Percentiles rank a stretch among this genome's conserved stretches.
Evolutionary conservation across 1,140 invertebrate genomes (phyloP).

Genomic region (Drosophila santomea): DNA sequence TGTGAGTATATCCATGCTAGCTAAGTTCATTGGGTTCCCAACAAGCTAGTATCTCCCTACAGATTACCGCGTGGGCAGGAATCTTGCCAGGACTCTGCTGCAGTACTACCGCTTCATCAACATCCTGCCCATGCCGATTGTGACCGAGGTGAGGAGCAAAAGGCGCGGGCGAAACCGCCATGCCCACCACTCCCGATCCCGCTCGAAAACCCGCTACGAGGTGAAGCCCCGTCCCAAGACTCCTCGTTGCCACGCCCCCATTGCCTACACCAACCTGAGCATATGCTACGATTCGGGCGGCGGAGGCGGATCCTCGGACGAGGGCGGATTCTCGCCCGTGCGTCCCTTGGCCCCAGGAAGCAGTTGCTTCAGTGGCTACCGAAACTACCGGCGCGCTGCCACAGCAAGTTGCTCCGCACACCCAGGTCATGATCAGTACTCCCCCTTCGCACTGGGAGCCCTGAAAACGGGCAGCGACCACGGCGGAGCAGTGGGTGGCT

Average conservation of each 20-base stretch:
- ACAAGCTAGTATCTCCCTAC: background rate
- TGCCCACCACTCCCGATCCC: slow-evolving; percentile 85
- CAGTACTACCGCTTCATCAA: slow-evolving; percentile 93
- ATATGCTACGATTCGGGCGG: slow-evolving; percentile 86
- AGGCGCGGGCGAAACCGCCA: slow-evolving; percentile 84
- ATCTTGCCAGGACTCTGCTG: slow-evolving; percentile 90
- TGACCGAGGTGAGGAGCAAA: slow-evolving; percentile 85
- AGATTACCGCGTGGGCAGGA: slow-evolving; percentile 90
- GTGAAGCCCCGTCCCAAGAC: slow-evolving; percentile 86
- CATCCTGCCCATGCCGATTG: slow-evolving; percentile 87
- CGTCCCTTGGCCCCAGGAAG: slow-evolving; percentile 71
- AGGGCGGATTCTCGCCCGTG: slow-evolving; percentile 76
- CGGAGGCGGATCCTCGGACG: slow-evolving; percentile 83
- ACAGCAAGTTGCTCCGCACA: slow-evolving; percentile 56
- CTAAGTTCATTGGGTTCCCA: background rate
- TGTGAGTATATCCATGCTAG: slow-evolving; percentile 87
- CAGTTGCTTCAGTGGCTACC: slow-evolving; percentile 76
- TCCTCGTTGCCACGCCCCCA: slow-evolving; percentile 86
- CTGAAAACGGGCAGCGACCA: slow-evolving; percentile 78
- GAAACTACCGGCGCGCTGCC: slow-evolving; percentile 66
- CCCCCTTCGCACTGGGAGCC: slow-evolving; percentile 51
- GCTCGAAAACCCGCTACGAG: slow-evolving; percentile 85
- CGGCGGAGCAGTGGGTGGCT: slow-evolving; percentile 18
- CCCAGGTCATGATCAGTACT: slow-evolving; percentile 69
- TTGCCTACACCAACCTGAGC: slow-evolving; percentile 87